phyloP scores from a whole-genome alignment of 2,888 invertebrate species.

The Morpho deidamia region DNA sequence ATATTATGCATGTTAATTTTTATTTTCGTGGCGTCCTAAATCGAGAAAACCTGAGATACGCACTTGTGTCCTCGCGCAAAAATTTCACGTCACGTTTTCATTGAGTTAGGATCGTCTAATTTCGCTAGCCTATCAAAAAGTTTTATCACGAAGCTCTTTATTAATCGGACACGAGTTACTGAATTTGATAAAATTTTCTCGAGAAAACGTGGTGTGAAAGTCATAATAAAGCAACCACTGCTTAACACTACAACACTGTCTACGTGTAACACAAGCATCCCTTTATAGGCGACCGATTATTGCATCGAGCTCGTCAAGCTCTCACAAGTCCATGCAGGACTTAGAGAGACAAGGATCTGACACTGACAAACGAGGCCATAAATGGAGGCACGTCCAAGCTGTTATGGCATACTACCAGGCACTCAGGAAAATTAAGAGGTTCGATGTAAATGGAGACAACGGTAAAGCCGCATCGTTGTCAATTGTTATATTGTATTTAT shows the following conservation, averaged over 20 bases:
- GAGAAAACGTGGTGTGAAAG: constrained; percentile 7
- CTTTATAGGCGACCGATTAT: constrained; percentile 75
- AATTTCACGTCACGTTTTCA: constrained; percentile 10
- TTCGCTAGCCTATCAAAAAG: too few relatives aligned
- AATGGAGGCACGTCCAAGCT: constrained; percentile 92
- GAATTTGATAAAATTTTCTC: constrained; percentile 2
- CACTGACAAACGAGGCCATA: constrained; percentile 80
- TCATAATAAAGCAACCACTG: constrained; percentile 11
- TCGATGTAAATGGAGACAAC: constrained; percentile 55
- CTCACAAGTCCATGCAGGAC: constrained; percentile 66
- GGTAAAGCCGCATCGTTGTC: constrained; percentile 63
- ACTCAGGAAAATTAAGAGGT: constrained; percentile 94
- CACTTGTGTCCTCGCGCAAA: constrained; percentile 12
- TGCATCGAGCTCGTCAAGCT: constrained; percentile 70
- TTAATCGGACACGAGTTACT: too few relatives aligned
- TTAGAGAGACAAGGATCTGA: constrained; percentile 60
- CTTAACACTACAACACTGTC: constrained; percentile 29
- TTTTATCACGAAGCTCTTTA: too few relatives aligned
- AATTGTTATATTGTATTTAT: constrained; percentile 37
- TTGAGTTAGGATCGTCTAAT: constrained; percentile 5
- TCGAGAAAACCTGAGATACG: constrained; percentile 25
- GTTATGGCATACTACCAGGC: constrained; percentile 94
- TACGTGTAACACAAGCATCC: constrained; percentile 62
- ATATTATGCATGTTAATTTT: constrained; percentile 53
- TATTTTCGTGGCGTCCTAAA: constrained; percentile 41